Percentiles rank a stretch among this genome's conserved stretches.
These are phyloP conservation scores for Halichoeres trimaculatus DNA, from an alignment of 2,113 vertebrate species.

Conservation along the genomic window DNA sequence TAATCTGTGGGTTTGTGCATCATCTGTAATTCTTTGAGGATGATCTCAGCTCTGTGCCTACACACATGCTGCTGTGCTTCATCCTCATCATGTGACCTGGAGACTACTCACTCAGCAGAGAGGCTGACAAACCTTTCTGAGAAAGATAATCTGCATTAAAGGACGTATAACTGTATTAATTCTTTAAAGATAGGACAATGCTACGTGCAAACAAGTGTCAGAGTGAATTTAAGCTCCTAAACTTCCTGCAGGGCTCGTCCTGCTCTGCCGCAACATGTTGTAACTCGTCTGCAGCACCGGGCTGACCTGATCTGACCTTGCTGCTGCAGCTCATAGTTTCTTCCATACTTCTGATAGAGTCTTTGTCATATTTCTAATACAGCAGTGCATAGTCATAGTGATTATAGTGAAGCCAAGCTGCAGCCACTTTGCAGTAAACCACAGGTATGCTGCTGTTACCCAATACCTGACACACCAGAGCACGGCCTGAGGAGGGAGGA, in stretches of 20 bases:
- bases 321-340: constrained; percentile 13
- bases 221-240: background rate
- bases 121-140: no score
- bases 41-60: background rate
- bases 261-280: background rate
- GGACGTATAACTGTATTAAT: background rate
- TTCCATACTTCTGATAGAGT: constrained; percentile 24
- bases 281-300: background rate
- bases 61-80: background rate
- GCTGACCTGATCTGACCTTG: constrained; percentile 30
- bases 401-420: constrained; percentile 50
- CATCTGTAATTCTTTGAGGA: background rate
- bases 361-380: constrained; percentile 14
- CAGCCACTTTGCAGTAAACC: constrained; percentile 33
- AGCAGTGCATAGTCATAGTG: constrained; percentile 46
- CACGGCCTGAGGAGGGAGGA: constrained; percentile 17
- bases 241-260: background rate
- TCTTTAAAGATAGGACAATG: background rate
- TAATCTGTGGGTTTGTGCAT: background rate
- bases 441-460: constrained; percentile 59
- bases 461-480: constrained; percentile 67
- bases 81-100: background rate
- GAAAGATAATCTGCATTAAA: background rate
- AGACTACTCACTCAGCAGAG: background rate
- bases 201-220: no score